Evolutionary conservation across 2,113 vertebrate species (phyloP), one percentile per base, ranked within the genome.

Genomic region (Columba janthina): DNA sequence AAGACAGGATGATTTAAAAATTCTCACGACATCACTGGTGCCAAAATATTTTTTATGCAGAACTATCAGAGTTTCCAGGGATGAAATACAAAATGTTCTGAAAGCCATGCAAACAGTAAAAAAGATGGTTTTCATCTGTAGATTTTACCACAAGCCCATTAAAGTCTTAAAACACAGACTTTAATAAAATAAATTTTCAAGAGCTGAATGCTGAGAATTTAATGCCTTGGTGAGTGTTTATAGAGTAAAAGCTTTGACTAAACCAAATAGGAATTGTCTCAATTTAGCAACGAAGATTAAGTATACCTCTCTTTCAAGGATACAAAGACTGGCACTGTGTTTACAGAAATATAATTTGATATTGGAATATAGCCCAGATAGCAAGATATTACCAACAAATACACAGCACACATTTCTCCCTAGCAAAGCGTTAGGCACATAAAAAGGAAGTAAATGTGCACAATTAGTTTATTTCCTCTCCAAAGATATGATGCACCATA

Each of bases 231-330:
- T 87, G 54, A 93, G 32, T 88, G 74, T 53, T 93, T 86, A 77
- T 31, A 91, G 46, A 96, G 90, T 93, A 94, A 96, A 95, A 96
- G 79, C 85, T 72, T 93, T 77, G 75, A 71, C 60, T 88, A 80
- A 93, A 91, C 77, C 82, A 93, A 80, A 92, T 29, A 69, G 48
- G 44, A 93, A 84, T 50, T 85, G n/a, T 75, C 69, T 94, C 76
- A 84, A 84, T 94, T 91, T 92, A 96, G 73, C 85, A 81, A 65
- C 0, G 1, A 83, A 78, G 42, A 86, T 71, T 71, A 95, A 90
- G 53, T 71, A 58, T 62, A 88, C 24, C 8, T 88, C 8, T 88
- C 72, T 69, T 91, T 62, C 58, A 89, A 90, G 74, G 70, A 72
- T 26, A 88, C 1, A 3, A 85, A 80, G 56, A 91, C 46, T 56